Base-by-base conservation (phyloP, 2,113 vertebrate species). In the Salvelinus fontinalis region DNA sequence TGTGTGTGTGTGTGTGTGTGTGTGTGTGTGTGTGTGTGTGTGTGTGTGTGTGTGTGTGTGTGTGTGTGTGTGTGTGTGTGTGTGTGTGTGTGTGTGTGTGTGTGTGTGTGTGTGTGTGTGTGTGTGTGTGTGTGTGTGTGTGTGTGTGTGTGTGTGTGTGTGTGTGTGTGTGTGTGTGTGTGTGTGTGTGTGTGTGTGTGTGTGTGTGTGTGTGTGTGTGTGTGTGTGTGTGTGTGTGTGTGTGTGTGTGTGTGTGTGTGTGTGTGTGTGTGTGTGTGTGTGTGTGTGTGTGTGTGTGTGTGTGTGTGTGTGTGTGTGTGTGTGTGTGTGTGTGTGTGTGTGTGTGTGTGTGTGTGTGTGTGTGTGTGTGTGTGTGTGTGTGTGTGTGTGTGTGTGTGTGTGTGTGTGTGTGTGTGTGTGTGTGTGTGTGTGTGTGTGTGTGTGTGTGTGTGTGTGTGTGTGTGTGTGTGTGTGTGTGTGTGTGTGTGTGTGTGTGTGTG, bases 91-190 rank as follows among this genome's bases (percentile, higher is more conserved):
- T 24, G 48, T 70, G 69, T 27, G 39, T 71, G 71, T 79, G 44
- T 65, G 51, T 69, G 71, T 71, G 75, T 59, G 62, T 71, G 65
- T 51, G 66, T 78, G 73, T 67, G 70, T 66, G 66, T 78, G 76
- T 71, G 77, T 34, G 34, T n/a, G 31, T 5, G 31, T 74, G 57
- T 20, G 66, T 78, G 76, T 71, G 77, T 34, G 34, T n/a, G 31
- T 5, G 31, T 74, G 57, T 62, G 26, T 62, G 20, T 22, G 29
- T 64, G 54, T 60, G 71, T 34, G 27, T 73, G 49, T 31, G 51
- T 73, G 54, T 72, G 69, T 74, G 57, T 20, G 66, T 78, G 71
- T 65, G 67, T 62, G 66, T 78, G 76, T 71, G 77, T 34, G 34
- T n/a, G 31, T 5, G 31, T 74, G 57, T 16, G 48, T 34, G 29